Evolutionary conservation across 2,888 invertebrate genomes (phyloP).

Genomic region (Anticlea derivata): DNA sequence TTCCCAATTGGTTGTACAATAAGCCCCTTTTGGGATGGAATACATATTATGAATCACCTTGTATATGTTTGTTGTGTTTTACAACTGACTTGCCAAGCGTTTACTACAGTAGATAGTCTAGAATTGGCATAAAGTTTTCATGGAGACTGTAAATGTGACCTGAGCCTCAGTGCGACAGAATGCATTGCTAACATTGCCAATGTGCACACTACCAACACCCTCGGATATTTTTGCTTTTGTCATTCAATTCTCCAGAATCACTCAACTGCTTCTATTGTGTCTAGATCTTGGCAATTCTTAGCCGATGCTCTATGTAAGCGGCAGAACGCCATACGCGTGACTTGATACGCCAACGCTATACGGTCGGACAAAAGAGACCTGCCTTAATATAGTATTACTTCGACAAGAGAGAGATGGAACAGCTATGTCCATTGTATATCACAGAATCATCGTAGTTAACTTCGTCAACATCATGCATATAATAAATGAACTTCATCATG

Average conservation of each 20-base stretch:
- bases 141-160: slow-evolving; percentile 31
- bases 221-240: slow-evolving; percentile 56
- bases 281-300: slow-evolving; percentile 39
- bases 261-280: slow-evolving; percentile 46
- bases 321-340: neutral
- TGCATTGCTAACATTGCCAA: slow-evolving; percentile 29
- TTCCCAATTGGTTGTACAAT: too few relatives aligned
- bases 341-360: too few relatives aligned
- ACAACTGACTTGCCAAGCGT: neutral
- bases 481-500: too few relatives aligned
- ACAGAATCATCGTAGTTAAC: too few relatives aligned
- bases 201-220: slow-evolving; percentile 40
- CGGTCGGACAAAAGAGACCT: too few relatives aligned
- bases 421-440: too few relatives aligned
- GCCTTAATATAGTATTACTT: too few relatives aligned
- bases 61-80: too few relatives aligned
- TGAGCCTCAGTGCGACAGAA: slow-evolving; percentile 20
- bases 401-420: too few relatives aligned
- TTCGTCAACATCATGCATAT: too few relatives aligned
- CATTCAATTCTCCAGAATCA: slow-evolving; percentile 55
- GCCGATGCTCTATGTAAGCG: slow-evolving; percentile 41
- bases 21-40: too few relatives aligned
- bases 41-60: too few relatives aligned
- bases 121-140: slow-evolving; percentile 38
- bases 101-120: slow-evolving; percentile 6